A percentile compares a stretch with the other conserved stretches of the same genome.
These are phyloP conservation scores for Micronycteris hirsuta DNA, from an alignment of 2,113 vertebrate genomes.

Conservation along the genomic window DNA sequence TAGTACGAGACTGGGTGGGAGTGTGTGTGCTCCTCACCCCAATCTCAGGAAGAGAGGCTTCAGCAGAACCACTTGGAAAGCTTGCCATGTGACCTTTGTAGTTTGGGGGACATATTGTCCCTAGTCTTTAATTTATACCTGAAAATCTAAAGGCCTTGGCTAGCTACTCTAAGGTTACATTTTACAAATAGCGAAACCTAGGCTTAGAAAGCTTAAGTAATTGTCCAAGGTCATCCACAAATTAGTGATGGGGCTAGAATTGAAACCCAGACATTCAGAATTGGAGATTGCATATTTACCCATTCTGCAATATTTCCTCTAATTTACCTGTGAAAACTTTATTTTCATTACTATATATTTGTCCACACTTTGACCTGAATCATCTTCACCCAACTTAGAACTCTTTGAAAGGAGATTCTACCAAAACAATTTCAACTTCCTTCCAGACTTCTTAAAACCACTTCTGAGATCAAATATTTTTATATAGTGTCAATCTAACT, in stretches of 20 bases:
- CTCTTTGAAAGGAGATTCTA: not conserved
- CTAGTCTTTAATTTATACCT: not conserved
- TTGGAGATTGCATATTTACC: not conserved
- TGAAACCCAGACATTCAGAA: not conserved
- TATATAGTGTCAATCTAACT: not conserved
- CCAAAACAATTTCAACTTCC: not conserved
- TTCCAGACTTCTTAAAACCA: not conserved
- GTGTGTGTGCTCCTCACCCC: not conserved
- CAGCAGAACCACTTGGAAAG: not conserved
- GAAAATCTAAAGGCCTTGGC: not conserved
- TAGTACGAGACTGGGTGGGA: not conserved
- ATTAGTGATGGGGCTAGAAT: not conserved
- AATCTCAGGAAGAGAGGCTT: not conserved
- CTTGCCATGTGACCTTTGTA: not conserved
- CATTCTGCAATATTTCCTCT: not conserved
- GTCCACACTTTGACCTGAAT: not conserved
- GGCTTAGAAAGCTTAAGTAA: not conserved
- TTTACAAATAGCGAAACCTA: slow-evolving; percentile 20
- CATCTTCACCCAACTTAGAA: not conserved
- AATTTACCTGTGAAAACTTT: not conserved
- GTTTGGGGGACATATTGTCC: not conserved
- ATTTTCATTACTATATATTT: not conserved
- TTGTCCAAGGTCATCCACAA: not conserved
- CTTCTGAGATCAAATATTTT: not conserved
- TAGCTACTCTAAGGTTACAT: not conserved